phyloP scores from a whole-genome alignment of 2,113 vertebrate genomes.

The Gymnarchus niloticus region DNA sequence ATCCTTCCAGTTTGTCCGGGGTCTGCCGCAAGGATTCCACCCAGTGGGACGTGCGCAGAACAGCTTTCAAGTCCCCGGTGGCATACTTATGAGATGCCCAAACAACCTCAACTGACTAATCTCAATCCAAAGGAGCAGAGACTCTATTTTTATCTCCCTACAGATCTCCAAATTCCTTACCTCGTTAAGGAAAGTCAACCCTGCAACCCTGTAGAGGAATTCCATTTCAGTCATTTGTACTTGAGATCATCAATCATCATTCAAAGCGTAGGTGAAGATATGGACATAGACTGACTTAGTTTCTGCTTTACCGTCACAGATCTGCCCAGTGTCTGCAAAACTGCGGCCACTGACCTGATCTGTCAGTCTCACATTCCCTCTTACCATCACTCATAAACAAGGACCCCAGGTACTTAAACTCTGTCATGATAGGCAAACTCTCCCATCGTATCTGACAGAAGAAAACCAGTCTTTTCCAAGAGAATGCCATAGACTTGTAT shows the following conservation, averaged over 20 bases:
- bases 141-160: background rate
- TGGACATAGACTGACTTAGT: background rate
- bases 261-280: background rate
- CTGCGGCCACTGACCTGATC: background rate
- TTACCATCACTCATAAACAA: background rate
- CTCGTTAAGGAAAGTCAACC: background rate
- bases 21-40: background rate
- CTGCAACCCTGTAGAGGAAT: background rate
- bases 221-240: background rate
- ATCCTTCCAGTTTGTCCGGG: background rate
- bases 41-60: background rate
- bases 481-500: background rate
- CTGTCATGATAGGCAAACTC: background rate
- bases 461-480: slow-evolving; percentile 1
- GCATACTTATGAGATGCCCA: background rate
- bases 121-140: background rate
- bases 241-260: background rate
- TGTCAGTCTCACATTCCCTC: background rate
- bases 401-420: background rate
- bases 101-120: background rate
- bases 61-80: background rate
- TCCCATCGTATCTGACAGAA: background rate
- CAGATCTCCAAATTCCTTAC: background rate
- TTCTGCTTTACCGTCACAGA: background rate
- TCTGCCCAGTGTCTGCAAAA: background rate